These are phyloP conservation scores for Toxotes lorentzi DNA, from an alignment of 2,797 vertebrate species.

Conservation along the genomic window DNA sequence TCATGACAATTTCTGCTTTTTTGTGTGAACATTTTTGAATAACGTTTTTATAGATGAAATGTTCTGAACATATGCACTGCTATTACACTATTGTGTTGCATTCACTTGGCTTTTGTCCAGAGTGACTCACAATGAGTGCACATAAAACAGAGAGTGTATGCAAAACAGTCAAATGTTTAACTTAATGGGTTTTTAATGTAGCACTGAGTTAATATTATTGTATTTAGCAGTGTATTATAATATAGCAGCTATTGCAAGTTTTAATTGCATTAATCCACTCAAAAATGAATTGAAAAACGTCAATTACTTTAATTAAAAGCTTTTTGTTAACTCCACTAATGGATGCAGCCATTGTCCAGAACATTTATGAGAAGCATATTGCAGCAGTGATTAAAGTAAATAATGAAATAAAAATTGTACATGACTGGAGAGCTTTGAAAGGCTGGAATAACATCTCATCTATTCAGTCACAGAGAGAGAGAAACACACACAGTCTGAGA, in stretches of 20 bases:
- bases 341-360: conserved; percentile 31
- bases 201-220: neutral
- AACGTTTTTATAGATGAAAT: neutral
- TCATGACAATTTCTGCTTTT: conserved; percentile 10
- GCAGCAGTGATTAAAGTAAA: conserved; percentile 32
- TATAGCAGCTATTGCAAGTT: neutral
- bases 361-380: conserved; percentile 20
- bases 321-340: conserved; percentile 40
- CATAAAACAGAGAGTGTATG: neutral
- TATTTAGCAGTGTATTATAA: no score
- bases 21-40: neutral
- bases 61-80: no score
- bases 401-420: conserved; percentile 29
- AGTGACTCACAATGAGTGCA: neutral
- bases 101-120: neutral
- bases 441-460: neutral
- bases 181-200: neutral
- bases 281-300: neutral
- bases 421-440: conserved; percentile 21
- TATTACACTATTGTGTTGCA: no score
- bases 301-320: conserved; percentile 23
- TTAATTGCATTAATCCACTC: conserved; percentile 14
- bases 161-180: neutral
- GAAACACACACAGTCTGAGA: neutral
- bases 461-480: neutral